Evolutionary conservation across 1,140 invertebrate species (phyloP).

Genomic region (Heterodera carotae): DNA sequence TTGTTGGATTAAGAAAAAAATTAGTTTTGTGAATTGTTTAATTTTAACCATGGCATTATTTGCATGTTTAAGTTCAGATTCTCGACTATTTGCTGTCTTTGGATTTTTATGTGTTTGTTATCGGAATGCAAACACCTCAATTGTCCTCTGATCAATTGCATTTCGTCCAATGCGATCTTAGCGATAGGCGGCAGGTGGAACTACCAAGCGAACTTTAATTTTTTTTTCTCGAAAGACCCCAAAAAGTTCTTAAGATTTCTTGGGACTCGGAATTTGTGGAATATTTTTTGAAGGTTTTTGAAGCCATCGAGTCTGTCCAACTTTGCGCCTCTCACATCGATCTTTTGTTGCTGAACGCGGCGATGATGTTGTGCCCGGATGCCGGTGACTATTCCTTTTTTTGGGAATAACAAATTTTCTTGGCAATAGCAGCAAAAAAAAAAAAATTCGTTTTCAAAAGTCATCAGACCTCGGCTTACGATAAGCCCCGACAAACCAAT

Average conservation of each 20-base stretch:
- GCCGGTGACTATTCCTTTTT: neutral
- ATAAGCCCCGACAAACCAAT: too few species aligned
- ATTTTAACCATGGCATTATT: too few species aligned
- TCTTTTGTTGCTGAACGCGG: constrained; percentile 29
- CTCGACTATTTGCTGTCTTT: constrained; percentile 16
- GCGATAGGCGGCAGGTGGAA: constrained; percentile 13
- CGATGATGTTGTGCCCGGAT: constrained; percentile 28
- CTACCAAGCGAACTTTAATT: too few species aligned
- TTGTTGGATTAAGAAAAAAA: too few species aligned
- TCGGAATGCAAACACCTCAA: constrained; percentile 18
- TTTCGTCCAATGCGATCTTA: constrained; percentile 31
- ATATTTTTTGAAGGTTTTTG: constrained; percentile 14
- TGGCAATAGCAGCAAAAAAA: too few species aligned
- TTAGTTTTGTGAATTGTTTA: too few species aligned
- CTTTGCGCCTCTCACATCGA: constrained; percentile 2
- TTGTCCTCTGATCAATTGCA: neutral
- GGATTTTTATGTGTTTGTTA: constrained; percentile 20
- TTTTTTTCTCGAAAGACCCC: neutral
- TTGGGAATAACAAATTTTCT: neutral
- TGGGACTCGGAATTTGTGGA: too few species aligned
- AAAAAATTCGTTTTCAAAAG: too few species aligned
- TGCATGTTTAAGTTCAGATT: too few species aligned
- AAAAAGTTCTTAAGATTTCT: neutral
- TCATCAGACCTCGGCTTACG: too few species aligned
- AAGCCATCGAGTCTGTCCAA: constrained; percentile 19